Evolutionary conservation across 2,113 vertebrate genomes (phyloP).

Genomic region (Meles meles): DNA sequence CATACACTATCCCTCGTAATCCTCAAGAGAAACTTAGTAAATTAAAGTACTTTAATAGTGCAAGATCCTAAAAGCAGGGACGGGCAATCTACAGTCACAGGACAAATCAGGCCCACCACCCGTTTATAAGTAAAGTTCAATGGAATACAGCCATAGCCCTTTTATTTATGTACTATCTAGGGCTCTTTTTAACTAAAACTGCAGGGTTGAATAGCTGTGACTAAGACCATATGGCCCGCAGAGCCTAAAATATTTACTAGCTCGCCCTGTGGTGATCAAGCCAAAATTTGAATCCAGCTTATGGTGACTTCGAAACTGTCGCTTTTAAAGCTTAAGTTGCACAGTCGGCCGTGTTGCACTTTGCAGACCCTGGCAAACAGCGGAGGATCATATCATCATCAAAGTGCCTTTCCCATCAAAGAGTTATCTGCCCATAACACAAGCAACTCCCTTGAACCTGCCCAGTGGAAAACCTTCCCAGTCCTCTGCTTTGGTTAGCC

Average conservation of each 20-base stretch:
- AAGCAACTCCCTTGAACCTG: not conserved
- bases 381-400: not conserved
- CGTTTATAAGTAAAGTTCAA: not conserved
- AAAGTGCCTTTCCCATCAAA: not conserved
- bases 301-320: not conserved
- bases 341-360: not conserved
- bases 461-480: not conserved
- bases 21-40: conserved; percentile 13
- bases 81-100: not conserved
- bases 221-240: not conserved
- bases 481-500: not conserved
- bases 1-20: not conserved
- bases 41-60: not conserved
- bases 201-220: not conserved
- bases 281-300: not conserved
- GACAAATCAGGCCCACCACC: not conserved
- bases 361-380: not conserved
- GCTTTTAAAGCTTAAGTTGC: not conserved
- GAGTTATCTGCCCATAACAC: not conserved
- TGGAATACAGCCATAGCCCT: not conserved
- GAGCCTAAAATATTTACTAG: conserved; percentile 26
- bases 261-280: not conserved
- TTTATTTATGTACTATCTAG: not conserved
- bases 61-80: not conserved
- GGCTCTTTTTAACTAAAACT: not conserved